Base-by-base conservation (phyloP, 2,797 vertebrate species). In the Lindbergichthys nudifrons region DNA sequence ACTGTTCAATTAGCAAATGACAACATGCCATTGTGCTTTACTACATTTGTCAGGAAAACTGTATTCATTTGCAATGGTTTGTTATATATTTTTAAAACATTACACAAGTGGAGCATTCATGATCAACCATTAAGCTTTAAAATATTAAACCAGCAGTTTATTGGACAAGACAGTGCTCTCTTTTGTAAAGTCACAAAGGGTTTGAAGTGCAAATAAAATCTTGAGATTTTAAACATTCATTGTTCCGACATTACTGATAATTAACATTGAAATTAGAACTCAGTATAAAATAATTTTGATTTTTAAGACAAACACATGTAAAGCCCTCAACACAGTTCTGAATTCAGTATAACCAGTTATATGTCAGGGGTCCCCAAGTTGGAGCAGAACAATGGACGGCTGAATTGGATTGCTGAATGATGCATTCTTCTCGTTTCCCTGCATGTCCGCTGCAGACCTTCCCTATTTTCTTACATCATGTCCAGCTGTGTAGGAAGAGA, bases 401-500 rank as follows among this genome's bases (percentile, higher is more conserved):
- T 84, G 65, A 77, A 66, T 45, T 45, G 50, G 54, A 74, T 87
- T 84, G 59, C 12, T 77, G 48, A 83, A 70, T 53, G 26, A 72
- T 14, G 26, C 73, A 86, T 91, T 92, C 80, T 76, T 85, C 14
- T 64, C 13, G 66, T 81, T 75, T 84, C 73, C 63, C 70, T 79
- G 16, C 30, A 36, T 65, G 68, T 83, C 76, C 64, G 30, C 73
- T 43, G 43, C 43, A 68, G 51, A 85, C 41, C 4, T 30, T 81
- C 79, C 68, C 59, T 83, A 74, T 69, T 41, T 54, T 69, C 50
- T 96, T 92, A 99, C 89, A 99, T 98, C 96, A 98, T 96, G 92
- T 98, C 97, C 93, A 99, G 92, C 97, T 99, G 94, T 62, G 95
- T 88, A 94, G 0, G 82, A 89, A 90, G 90, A 87, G 39, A 21